Conservation (phyloP, 1,140 invertebrate species). For the Phthorimaea operculella region DNA sequence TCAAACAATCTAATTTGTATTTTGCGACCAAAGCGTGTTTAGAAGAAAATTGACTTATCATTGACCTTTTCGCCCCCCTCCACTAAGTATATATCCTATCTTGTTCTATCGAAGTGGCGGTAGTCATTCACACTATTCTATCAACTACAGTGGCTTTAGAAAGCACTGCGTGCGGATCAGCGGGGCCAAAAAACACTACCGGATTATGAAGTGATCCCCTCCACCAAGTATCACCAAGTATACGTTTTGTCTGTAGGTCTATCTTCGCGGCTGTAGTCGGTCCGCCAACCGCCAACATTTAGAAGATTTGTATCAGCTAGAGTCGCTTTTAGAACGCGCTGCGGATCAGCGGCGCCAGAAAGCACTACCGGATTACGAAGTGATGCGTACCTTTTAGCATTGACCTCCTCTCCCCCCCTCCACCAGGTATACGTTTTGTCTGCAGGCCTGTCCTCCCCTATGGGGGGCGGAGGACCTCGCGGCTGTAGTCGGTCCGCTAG, state of each 20-base stretch:
- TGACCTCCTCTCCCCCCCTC: slow-evolving; percentile 25
- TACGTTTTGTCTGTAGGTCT: slow-evolving; percentile 19
- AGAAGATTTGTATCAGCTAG: too few species aligned
- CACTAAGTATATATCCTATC: slow-evolving; percentile 27
- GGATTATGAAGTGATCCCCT: too few species aligned
- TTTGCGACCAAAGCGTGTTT: too few species aligned
- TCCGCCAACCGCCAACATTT: slow-evolving; percentile 25
- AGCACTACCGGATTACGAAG: too few species aligned
- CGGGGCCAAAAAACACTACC: too few species aligned
- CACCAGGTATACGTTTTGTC: slow-evolving; percentile 27
- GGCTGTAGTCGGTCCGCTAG: slow-evolving; percentile 20
- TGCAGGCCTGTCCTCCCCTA: slow-evolving; percentile 23
- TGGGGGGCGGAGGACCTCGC: slow-evolving; percentile 35
- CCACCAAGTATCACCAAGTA: slow-evolving; percentile 30
- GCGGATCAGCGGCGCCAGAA: too few species aligned
- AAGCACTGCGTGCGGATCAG: too few species aligned
- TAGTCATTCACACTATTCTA: slow-evolving; percentile 7
- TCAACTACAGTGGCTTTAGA: too few species aligned
- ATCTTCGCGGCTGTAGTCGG: slow-evolving; percentile 17
- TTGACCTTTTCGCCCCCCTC: slow-evolving; percentile 26
- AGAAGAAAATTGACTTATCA: too few species aligned
- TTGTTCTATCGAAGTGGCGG: slow-evolving; percentile 20
- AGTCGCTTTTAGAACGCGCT: too few species aligned
- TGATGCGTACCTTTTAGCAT: slow-evolving; percentile 24
- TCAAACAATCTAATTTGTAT: too few species aligned